Conservation (phyloP, 2,888 invertebrate species). For the Aspidiotus rigidus region DNA sequence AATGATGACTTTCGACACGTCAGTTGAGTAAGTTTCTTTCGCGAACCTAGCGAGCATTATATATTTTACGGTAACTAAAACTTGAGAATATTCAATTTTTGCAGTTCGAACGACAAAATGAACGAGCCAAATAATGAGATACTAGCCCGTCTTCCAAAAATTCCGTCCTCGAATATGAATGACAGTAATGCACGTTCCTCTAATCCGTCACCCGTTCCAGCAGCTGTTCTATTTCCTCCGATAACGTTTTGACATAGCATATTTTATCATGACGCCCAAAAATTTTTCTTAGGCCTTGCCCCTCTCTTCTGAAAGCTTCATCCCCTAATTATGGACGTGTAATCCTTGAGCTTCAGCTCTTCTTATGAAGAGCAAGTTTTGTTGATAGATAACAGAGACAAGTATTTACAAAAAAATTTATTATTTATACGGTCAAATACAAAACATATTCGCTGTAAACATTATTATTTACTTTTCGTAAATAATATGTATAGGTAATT, state of each 20-base stretch:
- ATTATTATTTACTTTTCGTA: no score
- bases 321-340: no score
- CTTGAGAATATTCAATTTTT: conserved; percentile 5
- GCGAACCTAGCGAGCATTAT: neutral
- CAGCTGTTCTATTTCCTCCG: conserved; percentile 36
- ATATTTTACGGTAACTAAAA: neutral
- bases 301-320: no score
- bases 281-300: neutral
- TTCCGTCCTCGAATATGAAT: neutral
- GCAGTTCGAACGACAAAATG: neutral
- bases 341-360: no score
- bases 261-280: neutral
- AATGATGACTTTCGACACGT: neutral
- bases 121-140: neutral
- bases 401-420: no score
- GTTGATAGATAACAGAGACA: no score
- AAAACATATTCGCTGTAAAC: no score
- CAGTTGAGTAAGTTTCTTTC: neutral
- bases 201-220: conserved; percentile 36
- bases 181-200: conserved; percentile 17
- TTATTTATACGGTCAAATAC: no score
- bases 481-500: no score
- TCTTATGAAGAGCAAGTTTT: no score
- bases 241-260: conserved; percentile 27
- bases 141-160: conserved; percentile 17